These are phyloP conservation scores for Leucania comma DNA, from an alignment of 2,888 invertebrate species.

Conservation along the genomic window DNA sequence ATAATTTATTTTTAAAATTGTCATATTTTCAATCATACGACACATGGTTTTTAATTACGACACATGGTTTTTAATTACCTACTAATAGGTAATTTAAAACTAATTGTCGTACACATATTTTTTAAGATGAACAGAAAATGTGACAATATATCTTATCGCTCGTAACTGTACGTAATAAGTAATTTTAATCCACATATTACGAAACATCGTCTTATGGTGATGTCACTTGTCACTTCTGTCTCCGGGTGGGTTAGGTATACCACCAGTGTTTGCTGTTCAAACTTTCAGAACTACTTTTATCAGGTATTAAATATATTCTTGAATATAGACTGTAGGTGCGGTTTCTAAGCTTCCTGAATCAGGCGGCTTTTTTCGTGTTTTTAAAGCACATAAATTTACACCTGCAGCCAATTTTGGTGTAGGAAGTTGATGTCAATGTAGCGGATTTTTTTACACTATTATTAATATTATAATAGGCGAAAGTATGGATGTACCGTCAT, in stretches of 20 bases:
- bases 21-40: no score
- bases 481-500: not conserved
- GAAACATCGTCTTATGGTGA: slow-evolving; percentile 57
- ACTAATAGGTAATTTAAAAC: no score
- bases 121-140: no score
- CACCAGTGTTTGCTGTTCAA: slow-evolving; percentile 36
- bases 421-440: slow-evolving; percentile 22
- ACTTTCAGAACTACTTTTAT: slow-evolving; percentile 52
- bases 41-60: no score
- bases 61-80: no score
- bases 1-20: no score
- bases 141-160: no score
- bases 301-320: slow-evolving; percentile 3
- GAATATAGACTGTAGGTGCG: slow-evolving; percentile 18
- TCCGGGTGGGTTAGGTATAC: slow-evolving; percentile 38
- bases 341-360: slow-evolving; percentile 40
- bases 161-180: not conserved
- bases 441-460: no score
- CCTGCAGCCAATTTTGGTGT: slow-evolving; percentile 26
- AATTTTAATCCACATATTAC: slow-evolving; percentile 53
- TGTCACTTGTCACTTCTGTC: slow-evolving; percentile 66
- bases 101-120: no score
- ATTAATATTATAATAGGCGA: no score
- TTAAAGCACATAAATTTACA: slow-evolving; percentile 26
- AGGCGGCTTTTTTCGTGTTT: slow-evolving; percentile 27